Evolutionary conservation across 2,888 invertebrate genomes (phyloP), one percentile per base, ranked within the genome.

Genomic region (Campaea margaritaria): DNA sequence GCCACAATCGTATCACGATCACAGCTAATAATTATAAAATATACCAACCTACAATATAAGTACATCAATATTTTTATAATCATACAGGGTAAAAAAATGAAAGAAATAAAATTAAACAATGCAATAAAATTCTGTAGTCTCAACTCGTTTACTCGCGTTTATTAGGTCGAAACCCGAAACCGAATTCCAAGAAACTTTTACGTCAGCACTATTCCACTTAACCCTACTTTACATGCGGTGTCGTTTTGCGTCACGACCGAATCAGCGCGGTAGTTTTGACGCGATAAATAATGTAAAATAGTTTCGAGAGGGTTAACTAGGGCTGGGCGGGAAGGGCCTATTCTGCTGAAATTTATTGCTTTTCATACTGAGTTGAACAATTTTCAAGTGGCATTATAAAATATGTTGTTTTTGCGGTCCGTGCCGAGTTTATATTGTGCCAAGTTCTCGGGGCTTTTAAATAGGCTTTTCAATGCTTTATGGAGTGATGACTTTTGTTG

Each of bases 231-330:
- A 51, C 47, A 61, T 61, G 60, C 60, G 60, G 55, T 21, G n/a
- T 47, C 55, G 38, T 42, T 42, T 38, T 46, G 43, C 46, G 49
- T 60, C 55, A 47, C 45, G 31, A 50, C 50, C 36, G 46, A 54
- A 59, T 54, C 54, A 59, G 50, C 45, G 50, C 46, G 49, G 42
- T 49, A 49, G 47, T 53, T 59, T 31, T 50, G 48, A 54, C 60
- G 16, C 46, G 50, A 56, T 61, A 56, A 61, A 61, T 60, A 60
- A 60, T 60, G 55, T 51, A 60, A 54, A 60, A 55, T 56, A 61
- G 60, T 56, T 56, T 27, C 12, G 27, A 50, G 51, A 50, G 60
- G 55, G 60, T 51, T 51, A 50, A 60, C 53, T 55, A 55, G 16
- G 34, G 42, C 38, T 34, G 60, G 39, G 31, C 38, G 36, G 51